Evolutionary conservation across 1,140 invertebrate species (phyloP), one percentile per base, ranked within the genome.

Genomic region (Manduca sexta): DNA sequence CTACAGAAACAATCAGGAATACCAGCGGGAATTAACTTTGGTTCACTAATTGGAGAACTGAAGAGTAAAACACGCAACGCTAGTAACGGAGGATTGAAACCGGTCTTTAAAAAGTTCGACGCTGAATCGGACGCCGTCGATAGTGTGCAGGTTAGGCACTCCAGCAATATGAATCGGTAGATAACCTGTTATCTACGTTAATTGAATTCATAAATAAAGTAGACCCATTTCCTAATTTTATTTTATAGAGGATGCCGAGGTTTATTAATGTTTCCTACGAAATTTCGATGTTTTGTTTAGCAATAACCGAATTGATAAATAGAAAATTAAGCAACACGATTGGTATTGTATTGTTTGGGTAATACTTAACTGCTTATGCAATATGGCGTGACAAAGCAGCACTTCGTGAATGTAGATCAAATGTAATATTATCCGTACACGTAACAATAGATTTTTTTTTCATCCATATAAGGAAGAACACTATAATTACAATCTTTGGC

Each of bases 81-180:
- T 6, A 60, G 56, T 44, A 78, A 71, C 18, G 70, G 70, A 10
- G 68, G 61, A 29, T 47, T 82, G 14, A 85, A 85, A 58, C 79
- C 82, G 5, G 82, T 85, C 15, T 85, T 85, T 50, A 83, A 70
- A 60, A 85, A 85, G 48, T 83, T 85, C 46, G 76, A 80, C 39
- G 41, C 56, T 26, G 75, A 79, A 37, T 21, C 54, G 14, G 74
- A 76, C 42, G 43, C 55, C 17, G 63, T 67, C 31, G 69, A 77
- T 45, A 63, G 61, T 40, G 48, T 47, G 53, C 65, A 69, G 77
- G 77, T 56, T 64, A 68, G 70, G 73, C n/a, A 26, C 21, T 26
- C 4, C 21, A 26, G 40, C 53, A 43, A 52, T 46, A 16, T 40
- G 4, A 6, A 17, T 35, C 1, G 13, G n/a, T 35, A 11, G 5